phyloP scores from a whole-genome alignment of 2,113 vertebrate species.

The Tetraodon nigroviridis region DNA sequence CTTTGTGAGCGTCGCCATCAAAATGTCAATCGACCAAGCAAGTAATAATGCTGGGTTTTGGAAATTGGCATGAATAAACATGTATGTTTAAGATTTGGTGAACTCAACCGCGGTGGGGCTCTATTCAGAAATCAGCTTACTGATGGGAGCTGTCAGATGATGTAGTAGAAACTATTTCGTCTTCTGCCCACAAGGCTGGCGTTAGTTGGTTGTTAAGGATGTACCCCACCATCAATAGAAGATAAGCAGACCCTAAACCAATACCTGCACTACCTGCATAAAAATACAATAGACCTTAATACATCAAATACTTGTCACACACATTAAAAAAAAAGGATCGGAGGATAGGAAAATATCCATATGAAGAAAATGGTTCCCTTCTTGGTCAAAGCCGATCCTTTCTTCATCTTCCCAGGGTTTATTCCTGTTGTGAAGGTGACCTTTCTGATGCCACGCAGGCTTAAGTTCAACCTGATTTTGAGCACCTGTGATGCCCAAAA shows the following conservation, averaged over 20 bases:
- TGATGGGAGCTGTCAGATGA: conserved; percentile 7
- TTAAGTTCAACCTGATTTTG: background rate
- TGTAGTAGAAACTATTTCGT: background rate
- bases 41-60: conserved; percentile 75
- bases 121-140: conserved; percentile 24
- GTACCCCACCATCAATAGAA: no score
- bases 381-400: background rate
- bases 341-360: no score
- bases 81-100: conserved; percentile 45
- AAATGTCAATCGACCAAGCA: conserved; percentile 76
- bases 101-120: conserved; percentile 19
- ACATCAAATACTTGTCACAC: no score
- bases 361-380: background rate
- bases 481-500: conserved; percentile 15
- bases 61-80: conserved; percentile 74
- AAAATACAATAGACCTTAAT: no score
- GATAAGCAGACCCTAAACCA: no score
- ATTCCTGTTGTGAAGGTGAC: conserved; percentile 1
- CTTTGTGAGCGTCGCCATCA: conserved; percentile 71
- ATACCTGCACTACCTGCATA: no score
- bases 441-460: conserved; percentile 4
- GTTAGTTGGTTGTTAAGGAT: no score
- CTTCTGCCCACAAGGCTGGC: no score
- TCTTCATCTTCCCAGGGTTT: no score
- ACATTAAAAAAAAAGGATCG: no score